Conservation (phyloP, 2,113 vertebrate genomes). For the Narcine bancroftii region DNA sequence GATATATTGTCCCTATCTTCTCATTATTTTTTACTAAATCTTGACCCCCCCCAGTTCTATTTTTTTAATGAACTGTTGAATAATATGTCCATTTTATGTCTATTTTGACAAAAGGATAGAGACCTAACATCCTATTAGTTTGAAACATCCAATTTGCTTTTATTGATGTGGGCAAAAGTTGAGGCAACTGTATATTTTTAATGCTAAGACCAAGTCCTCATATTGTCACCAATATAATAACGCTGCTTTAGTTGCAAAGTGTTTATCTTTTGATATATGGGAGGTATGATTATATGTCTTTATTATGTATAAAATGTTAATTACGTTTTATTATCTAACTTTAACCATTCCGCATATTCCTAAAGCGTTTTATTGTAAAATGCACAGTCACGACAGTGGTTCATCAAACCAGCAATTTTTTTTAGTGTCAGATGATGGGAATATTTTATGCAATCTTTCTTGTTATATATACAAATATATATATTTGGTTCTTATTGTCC, state of each 20-base stretch:
- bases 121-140: not conserved
- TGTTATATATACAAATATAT: constrained; percentile 16
- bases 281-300: not conserved
- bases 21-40: not conserved
- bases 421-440: constrained; percentile 27
- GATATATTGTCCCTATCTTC: not conserved
- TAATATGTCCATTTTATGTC: not conserved
- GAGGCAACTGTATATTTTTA: not conserved
- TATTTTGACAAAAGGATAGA: not conserved
- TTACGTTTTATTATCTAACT: constrained; percentile 34
- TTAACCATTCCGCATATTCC: constrained; percentile 34
- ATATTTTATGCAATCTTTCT: constrained; percentile 37
- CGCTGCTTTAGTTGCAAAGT: not conserved
- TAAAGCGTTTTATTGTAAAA: constrained; percentile 17
- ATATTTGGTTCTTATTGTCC: not conserved
- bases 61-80: not conserved
- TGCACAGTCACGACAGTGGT: constrained; percentile 21
- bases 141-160: not conserved
- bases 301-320: not conserved
- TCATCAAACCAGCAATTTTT: constrained; percentile 36
- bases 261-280: constrained; percentile 14
- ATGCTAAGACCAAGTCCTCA: not conserved
- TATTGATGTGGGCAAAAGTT: not conserved
- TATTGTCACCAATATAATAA: constrained; percentile 1
- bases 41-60: not conserved